A percentile compares a stretch with the other conserved stretches of the same genome.
phyloP scores from a whole-genome alignment of 2,797 vertebrate genomes.

The Notoglanidium macrostoma region DNA sequence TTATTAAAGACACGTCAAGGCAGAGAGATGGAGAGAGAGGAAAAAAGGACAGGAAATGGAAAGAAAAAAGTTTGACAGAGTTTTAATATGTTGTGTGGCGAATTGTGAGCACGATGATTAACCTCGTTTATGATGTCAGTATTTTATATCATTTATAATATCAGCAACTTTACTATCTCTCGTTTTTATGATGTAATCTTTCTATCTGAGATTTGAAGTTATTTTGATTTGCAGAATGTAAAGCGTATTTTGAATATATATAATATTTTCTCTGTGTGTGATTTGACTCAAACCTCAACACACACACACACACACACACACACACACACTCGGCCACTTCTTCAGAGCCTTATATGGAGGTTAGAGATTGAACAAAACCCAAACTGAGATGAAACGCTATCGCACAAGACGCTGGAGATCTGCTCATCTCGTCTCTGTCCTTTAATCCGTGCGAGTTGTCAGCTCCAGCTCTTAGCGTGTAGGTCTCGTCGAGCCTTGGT shows the following conservation, averaged over 20 bases:
- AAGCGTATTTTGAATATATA: background rate
- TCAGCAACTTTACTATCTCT: background rate
- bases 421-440: conserved; percentile 31
- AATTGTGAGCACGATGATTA: background rate
- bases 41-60: background rate
- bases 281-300: background rate
- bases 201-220: background rate
- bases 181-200: too few relatives aligned
- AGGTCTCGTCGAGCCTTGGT: background rate
- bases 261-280: background rate
- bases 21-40: background rate
- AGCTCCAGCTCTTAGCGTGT: conserved; percentile 13
- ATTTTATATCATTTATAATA: background rate
- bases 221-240: background rate
- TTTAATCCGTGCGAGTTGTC: conserved; percentile 42
- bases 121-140: background rate
- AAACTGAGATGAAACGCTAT: conserved; percentile 9
- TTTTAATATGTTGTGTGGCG: background rate
- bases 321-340: background rate
- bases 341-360: background rate
- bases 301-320: background rate
- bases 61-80: background rate
- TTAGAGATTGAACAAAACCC: conserved; percentile 1
- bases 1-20: background rate
- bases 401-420: conserved; percentile 28